Evolutionary conservation across 2,888 invertebrate genomes (phyloP), one percentile per base, ranked within the genome.

Genomic region (Drosophila pseudotalamancana): DNA sequence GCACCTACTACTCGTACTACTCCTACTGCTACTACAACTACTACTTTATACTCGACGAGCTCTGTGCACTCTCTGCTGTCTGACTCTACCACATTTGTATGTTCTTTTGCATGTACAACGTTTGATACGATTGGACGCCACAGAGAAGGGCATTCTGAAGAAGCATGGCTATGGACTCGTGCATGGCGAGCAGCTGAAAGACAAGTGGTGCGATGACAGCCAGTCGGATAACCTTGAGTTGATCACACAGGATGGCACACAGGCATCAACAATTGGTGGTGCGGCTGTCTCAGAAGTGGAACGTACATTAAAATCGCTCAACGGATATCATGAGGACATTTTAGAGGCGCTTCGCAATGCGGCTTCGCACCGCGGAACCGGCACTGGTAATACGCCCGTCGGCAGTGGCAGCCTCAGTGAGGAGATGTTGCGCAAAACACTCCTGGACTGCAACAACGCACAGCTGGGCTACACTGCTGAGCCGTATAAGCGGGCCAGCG

Each of bases 291-390:
- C 95, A 1, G 96, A 96, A 81, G 95, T 96, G 90, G 97, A 97
- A 89, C 94, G 97, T 81, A 97, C 96, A 45, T 93, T 97, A n/a
- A 96, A 96, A 93, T 96, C 95, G 64, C 93, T 97, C 37, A 97
- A 97, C 90, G 97, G 97, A 35, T 98, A 98, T 92, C 97, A 97
- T 91, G 97, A 97, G 89, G 96, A 97, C 89, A 96, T 98, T 84
- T 93, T 98, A 77, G 97, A 97, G 90, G 97, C 97, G n/a, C 92
- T 98, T 82, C 94, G 97, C 77, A 96, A 94, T 76, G 97, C 97
- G 9, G 96, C 96, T 19, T 92, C 92, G 35, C 96, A 95, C 88
- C 93, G 95, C 12, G 92, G 94, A 90, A 90, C 94, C 88, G 93
- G 93, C 45, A 92, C 93, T 42, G 92, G 92, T 37, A 93, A 93